These are phyloP conservation scores for Polypedilum pembai DNA, from an alignment of 1,140 invertebrate genomes.

Conservation along the genomic window DNA sequence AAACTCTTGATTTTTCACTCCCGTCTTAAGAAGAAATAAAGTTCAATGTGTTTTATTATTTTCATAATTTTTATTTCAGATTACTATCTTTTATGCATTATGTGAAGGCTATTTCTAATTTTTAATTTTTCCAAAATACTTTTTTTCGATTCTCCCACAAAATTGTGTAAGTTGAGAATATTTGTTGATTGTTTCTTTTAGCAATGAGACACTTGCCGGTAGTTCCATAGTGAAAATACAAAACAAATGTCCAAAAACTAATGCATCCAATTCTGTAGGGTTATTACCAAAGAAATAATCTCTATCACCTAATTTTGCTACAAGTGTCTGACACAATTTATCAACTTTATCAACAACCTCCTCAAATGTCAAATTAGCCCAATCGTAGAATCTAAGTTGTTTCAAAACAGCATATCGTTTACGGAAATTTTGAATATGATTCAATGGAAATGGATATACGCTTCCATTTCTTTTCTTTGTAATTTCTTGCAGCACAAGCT, in stretches of 20 bases:
- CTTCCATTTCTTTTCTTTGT: slow-evolving; percentile 79
- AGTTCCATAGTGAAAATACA: slow-evolving; percentile 81
- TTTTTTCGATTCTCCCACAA: slow-evolving; percentile 66
- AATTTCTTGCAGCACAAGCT: slow-evolving; percentile 67
- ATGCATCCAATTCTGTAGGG: slow-evolving; percentile 87
- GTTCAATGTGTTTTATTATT: too few relatives aligned
- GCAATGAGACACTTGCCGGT: slow-evolving; percentile 54
- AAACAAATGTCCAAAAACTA: slow-evolving; percentile 96
- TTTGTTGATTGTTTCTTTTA: slow-evolving; percentile 62
- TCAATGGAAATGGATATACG: slow-evolving; percentile 89
- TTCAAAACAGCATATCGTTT: slow-evolving; percentile 67
- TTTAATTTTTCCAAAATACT: slow-evolving; percentile 54
- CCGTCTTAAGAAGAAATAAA: too few relatives aligned
- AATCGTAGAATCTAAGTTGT: slow-evolving; percentile 65
- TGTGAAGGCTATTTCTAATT: neutral
- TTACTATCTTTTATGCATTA: too few relatives aligned
- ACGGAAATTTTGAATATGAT: slow-evolving; percentile 68
- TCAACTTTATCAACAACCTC: slow-evolving; percentile 70
- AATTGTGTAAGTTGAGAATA: slow-evolving; percentile 66
- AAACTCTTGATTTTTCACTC: too few relatives aligned
- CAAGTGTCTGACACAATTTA: slow-evolving; percentile 75
- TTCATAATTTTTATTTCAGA: too few relatives aligned
- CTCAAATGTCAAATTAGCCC: slow-evolving; percentile 69
- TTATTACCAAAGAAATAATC: slow-evolving; percentile 77
- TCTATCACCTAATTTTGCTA: slow-evolving; percentile 69